Percentiles rank a stretch among this genome's conserved stretches.
Conservation (phyloP, 2,113 vertebrate species). For the Malurus elegans region DNA sequence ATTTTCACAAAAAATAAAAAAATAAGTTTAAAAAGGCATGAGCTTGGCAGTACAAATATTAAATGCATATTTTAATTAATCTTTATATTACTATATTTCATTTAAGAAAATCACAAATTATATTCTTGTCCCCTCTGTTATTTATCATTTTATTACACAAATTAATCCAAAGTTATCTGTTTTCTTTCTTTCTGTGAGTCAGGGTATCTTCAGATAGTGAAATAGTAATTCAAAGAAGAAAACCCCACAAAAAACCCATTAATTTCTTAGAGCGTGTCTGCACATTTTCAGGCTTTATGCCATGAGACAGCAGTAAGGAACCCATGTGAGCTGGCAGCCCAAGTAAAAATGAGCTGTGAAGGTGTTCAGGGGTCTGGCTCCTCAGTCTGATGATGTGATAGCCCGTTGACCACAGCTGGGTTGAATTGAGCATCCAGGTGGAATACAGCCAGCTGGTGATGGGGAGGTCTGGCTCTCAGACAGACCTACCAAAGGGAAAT, state of each 20-base stretch:
- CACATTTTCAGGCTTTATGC: not conserved
- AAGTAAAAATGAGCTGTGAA: not conserved
- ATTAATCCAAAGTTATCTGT: not conserved
- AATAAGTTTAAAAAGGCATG: not conserved
- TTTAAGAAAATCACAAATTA: not conserved
- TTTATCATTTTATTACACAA: not conserved
- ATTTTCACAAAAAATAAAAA: not conserved
- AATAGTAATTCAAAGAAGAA: not conserved
- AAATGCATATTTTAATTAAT: not conserved
- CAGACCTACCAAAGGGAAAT: not conserved
- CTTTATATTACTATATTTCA: not conserved
- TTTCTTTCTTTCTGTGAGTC: not conserved
- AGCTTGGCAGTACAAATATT: not conserved
- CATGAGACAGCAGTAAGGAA: not conserved
- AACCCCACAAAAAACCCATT: not conserved
- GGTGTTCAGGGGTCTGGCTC: not conserved
- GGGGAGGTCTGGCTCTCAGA: not conserved
- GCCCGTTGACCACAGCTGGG: not conserved
- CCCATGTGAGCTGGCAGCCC: not conserved
- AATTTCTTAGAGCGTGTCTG: not conserved
- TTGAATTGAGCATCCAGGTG: not conserved
- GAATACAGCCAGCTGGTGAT: not conserved
- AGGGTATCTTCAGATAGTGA: not conserved
- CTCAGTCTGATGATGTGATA: not conserved
- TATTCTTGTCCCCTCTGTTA: not conserved